phyloP scores from a whole-genome alignment of 23 tunicate genomes.

The Oikopleura dioica region DNA sequence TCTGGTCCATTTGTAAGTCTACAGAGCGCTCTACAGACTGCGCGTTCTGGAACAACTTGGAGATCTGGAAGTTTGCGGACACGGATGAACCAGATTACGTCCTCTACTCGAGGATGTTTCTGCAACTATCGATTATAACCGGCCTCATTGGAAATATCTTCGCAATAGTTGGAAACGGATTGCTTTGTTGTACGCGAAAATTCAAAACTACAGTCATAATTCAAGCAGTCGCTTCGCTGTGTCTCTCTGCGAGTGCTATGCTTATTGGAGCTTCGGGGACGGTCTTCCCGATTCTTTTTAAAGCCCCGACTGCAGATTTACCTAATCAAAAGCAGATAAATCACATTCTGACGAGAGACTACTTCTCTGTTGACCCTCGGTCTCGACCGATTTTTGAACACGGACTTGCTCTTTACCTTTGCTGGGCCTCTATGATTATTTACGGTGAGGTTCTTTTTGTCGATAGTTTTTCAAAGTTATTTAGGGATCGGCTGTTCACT shows the following conservation, averaged over 20 bases:
- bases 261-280: not conserved
- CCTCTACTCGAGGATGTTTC: not conserved
- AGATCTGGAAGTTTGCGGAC: not conserved
- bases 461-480: too few relatives aligned
- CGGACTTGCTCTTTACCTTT: not conserved
- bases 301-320: not conserved
- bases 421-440: not conserved
- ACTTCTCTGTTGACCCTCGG: not conserved
- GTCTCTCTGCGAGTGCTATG: not conserved
- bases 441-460: too few relatives aligned
- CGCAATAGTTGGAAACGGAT: not conserved
- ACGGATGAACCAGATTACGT: not conserved
- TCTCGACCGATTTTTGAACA: not conserved
- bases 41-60: not conserved
- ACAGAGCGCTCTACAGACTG: not conserved
- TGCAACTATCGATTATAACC: not conserved
- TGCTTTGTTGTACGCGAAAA: not conserved
- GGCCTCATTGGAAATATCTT: not conserved
- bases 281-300: not conserved
- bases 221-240: not conserved
- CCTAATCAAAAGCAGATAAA: not conserved
- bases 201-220: not conserved
- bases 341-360: not conserved
- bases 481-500: not conserved
- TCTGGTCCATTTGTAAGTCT: not conserved